phyloP scores from a whole-genome alignment of 2,888 invertebrate genomes.

The Pegoplata infirma region DNA sequence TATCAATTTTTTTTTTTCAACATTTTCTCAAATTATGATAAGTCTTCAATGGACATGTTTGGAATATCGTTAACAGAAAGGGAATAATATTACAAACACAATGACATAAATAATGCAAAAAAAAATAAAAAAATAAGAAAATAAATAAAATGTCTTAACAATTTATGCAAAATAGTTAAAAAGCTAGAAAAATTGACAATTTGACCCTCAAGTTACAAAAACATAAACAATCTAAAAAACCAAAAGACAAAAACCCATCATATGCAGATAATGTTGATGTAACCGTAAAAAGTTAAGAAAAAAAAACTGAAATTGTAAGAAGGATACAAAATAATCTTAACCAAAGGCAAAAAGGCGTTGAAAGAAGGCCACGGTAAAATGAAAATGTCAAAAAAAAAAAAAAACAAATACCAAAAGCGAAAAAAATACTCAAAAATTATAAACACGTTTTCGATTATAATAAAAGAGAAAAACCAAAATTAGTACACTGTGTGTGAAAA shows the following conservation, averaged over 20 bases:
- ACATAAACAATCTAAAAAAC: conserved; percentile 6
- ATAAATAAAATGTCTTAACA: conserved; percentile 4
- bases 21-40: conserved; percentile 17
- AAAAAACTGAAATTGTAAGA: neutral
- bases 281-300: neutral
- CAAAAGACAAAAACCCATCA: conserved; percentile 21
- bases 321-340: conserved; percentile 12
- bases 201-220: conserved; percentile 32
- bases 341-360: conserved; percentile 11
- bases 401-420: neutral
- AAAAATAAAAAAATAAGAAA: no score
- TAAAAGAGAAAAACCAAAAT: conserved; percentile 23
- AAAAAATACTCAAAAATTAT: conserved; percentile 47
- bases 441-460: conserved; percentile 55
- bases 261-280: conserved; percentile 25
- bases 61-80: conserved; percentile 22
- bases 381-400: neutral
- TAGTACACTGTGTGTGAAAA: neutral
- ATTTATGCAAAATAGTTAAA: conserved; percentile 46
- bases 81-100: neutral
- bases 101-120: conserved; percentile 2
- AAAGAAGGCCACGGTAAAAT: conserved; percentile 9
- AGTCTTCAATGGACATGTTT: conserved; percentile 36
- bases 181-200: conserved; percentile 38
- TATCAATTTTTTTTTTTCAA: no score